Evolutionary conservation across 2,888 invertebrate genomes (phyloP), one percentile per base, ranked within the genome.

Genomic region (Agonum fuliginosum): DNA sequence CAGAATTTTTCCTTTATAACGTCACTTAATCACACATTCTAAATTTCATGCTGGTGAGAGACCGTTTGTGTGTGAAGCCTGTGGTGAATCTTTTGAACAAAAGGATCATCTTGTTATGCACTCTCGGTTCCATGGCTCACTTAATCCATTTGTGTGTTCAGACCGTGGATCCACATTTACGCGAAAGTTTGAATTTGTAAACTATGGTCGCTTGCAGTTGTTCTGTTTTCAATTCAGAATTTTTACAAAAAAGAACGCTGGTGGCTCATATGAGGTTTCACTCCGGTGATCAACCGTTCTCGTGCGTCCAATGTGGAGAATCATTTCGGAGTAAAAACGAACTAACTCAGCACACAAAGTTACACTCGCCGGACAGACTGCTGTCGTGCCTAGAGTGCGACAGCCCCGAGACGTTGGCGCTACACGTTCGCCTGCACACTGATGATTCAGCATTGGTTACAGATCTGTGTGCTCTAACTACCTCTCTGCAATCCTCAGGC

Each of bases 141-240:
- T 97, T 83, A 95, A 97, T 83, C 98, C 98, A 8, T 98, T 97
- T 88, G 94, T 94, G 81, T 98, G 98, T 87, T 92, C 93, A 72
- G 96, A 96, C 84, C 98, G 98, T 84, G 94, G 95, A 19, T 93
- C 92, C 71, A 94, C 94, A 78, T 95, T 95, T 88, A 93, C 94
- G 77, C 90, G 95, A 79, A 95, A 95, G 89, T 95, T 95, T 88
- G 95, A 95, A 86, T 88, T 95, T 81, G 95, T 95, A 58, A 94
- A 95, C 87, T 95, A 95, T 86, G 94, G 94, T 8, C 90, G 94
- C 4, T 90, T 94, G 79, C 95, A 91, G 94, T 27, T 95, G 95
- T 86, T 92, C 94, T 48, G 92, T 93, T 54, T 95, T 95, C 85
- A 94, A 93, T 77, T 95, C 95, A 86, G 95, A 95, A 88, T 95